Percentiles rank a stretch among this genome's conserved stretches.
Evolutionary conservation across 2,888 invertebrate species (phyloP).

Genomic region (Pristionchus arcanus): DNA sequence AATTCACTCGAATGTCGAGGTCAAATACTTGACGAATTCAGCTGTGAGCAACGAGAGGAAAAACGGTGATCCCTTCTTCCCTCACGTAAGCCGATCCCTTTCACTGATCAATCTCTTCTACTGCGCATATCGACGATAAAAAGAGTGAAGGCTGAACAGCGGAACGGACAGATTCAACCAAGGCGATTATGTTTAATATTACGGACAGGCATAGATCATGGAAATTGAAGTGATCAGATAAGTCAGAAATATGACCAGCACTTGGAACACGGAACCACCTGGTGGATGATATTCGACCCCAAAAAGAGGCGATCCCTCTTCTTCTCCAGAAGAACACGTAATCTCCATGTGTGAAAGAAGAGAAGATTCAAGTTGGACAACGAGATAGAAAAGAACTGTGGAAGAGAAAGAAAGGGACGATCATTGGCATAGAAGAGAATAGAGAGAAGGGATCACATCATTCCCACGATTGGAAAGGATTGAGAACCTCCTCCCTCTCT

Average conservation of each 20-base stretch:
- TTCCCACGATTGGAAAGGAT: not conserved
- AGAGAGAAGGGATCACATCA: constrained; percentile 25
- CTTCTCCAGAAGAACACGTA: constrained; percentile 30
- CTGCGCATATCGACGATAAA: not conserved
- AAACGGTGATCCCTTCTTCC: not conserved
- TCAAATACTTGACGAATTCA: constrained; percentile 35
- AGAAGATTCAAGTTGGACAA: constrained; percentile 31
- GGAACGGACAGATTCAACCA: not conserved
- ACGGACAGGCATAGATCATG: not conserved
- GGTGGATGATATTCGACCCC: constrained; percentile 15
- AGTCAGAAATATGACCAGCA: not conserved
- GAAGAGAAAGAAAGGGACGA: constrained; percentile 9
- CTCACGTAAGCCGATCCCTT: constrained; percentile 29
- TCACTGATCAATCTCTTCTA: not conserved
- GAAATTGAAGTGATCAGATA: not conserved
- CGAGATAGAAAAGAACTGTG: not conserved
- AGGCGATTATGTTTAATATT: not conserved
- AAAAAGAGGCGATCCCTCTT: constrained; percentile 16
- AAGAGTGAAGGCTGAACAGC: not conserved
- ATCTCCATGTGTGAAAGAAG: constrained; percentile 45
- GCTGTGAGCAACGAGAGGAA: not conserved
- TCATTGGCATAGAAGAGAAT: constrained; percentile 30
- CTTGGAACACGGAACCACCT: constrained; percentile 23
- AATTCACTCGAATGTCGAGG: constrained; percentile 41
- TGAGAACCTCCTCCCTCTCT: constrained; percentile 13